Base-by-base conservation (phyloP, 2,888 invertebrate species). In the Agelastica alni region DNA sequence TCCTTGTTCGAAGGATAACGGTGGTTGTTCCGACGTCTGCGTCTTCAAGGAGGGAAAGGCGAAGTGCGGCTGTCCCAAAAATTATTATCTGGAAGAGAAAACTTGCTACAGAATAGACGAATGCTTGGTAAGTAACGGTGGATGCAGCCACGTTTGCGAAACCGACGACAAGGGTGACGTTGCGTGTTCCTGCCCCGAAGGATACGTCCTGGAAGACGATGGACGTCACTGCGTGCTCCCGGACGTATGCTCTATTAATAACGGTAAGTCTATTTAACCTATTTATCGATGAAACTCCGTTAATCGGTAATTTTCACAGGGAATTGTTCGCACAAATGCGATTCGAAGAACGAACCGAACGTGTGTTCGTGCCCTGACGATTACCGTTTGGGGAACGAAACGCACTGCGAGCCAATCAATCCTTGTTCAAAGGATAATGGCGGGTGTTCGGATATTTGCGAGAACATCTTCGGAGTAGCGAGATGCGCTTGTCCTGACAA, bases 21-120 rank as follows among this genome's bases (percentile, higher is more conserved):
- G 83, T 2, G 83, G 82, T 30, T 87, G 87, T 67, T 80, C 81
- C 4, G 85, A 86, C 53, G 56, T 63, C 75, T 79, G 26, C 75
- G 81, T 80, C 57, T 79, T 78, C 44, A 73, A 78, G 2, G 70
- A 78, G 13, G 81, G 81, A 2, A 75, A 78, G 20, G 79, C 79
- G 46, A 67, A 67, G 10, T 85, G 84, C 59, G 65, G 65, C 3
- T 82, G 82, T 52, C 78, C 78, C 0, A 61, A 73, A 3, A 79
- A 80, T 2, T 75, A 66, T 48, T 60, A 66, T 51, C 48, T 74
- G 17, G 62, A 63, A 48, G 64, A 68, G 2, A 80, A 62, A 51
- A 61, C 44, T 45, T 68, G 68, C 22, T 61, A 63, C 20, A 46
- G 51, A 30, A 51, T 61, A 12, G 66, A 73, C 60, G 72, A 71